Evolutionary conservation across 2,888 invertebrate species (phyloP).

Genomic region (Dexiosoma caninum): DNA sequence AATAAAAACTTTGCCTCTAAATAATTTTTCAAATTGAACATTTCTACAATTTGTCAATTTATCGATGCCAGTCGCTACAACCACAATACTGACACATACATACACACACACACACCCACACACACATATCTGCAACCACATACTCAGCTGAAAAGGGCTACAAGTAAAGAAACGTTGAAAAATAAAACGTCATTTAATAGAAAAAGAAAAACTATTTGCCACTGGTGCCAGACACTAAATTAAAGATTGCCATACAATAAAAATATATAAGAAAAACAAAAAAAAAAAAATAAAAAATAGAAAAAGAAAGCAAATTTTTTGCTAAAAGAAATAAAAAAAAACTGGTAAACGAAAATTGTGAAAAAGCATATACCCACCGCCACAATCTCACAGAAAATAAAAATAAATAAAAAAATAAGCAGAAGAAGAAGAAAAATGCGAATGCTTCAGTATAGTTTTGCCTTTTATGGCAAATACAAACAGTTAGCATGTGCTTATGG

Average conservation of each 20-base stretch:
- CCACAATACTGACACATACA: conserved; percentile 34
- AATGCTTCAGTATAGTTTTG: background rate
- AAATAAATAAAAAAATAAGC: too few relatives aligned
- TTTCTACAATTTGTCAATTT: conserved; percentile 75
- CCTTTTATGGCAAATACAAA: conserved; percentile 35
- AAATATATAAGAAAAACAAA: conserved; percentile 32
- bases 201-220: conserved; percentile 58
- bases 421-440: too few relatives aligned
- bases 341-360: conserved; percentile 33
- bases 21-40: conserved; percentile 58
- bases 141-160: background rate
- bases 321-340: conserved; percentile 17
- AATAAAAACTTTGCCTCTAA: conserved; percentile 53
- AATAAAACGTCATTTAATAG: conserved; percentile 43
- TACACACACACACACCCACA: conserved; percentile 3
- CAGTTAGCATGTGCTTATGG: conserved; percentile 66
- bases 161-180: background rate
- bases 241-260: conserved; percentile 56
- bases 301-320: background rate
- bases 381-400: background rate
- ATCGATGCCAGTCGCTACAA: conserved; percentile 68
- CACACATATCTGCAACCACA: background rate
- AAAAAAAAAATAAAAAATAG: background rate
- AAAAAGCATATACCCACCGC: background rate
- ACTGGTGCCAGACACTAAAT: conserved; percentile 64